These are phyloP conservation scores for Pocillopora verrucosa DNA, from an alignment of 64 coral and sea anemone genomes.

Conservation along the genomic window DNA sequence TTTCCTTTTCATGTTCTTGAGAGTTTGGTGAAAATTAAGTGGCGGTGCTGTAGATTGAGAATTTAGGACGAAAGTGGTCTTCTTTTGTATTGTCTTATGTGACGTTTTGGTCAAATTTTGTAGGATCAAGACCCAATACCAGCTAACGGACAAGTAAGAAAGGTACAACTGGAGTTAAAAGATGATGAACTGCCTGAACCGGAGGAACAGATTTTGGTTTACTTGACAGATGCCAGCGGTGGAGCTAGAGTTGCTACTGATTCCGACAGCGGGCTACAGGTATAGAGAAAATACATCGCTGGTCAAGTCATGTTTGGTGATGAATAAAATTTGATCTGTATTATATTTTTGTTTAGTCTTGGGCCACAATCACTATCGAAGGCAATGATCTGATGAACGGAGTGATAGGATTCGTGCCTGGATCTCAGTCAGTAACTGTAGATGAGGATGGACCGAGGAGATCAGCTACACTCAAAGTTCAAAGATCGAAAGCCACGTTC, in stretches of 20 bases:
- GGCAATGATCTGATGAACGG: slow-evolving; percentile 95
- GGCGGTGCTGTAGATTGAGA: too few relatives aligned
- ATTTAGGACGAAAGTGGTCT: too few relatives aligned
- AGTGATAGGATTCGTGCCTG: slow-evolving; percentile 67
- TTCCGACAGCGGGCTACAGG: slow-evolving; percentile 60
- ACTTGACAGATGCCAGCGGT: slow-evolving; percentile 61
- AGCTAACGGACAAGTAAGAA: slow-evolving; percentile 56
- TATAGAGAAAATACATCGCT: not conserved
- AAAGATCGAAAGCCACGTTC: slow-evolving; percentile 50
- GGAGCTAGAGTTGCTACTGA: slow-evolving; percentile 69
- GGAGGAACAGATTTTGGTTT: slow-evolving; percentile 81
- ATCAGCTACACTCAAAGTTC: slow-evolving; percentile 43
- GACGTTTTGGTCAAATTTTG: not conserved
- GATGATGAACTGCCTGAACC: slow-evolving; percentile 87
- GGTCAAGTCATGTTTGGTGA: not conserved
- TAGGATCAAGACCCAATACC: slow-evolving; percentile 73
- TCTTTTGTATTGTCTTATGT: not conserved
- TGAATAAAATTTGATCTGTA: not conserved
- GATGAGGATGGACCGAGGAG: slow-evolving; percentile 62
- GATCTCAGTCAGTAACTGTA: slow-evolving; percentile 68
- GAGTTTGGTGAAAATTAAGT: too few relatives aligned
- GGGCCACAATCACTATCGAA: slow-evolving; percentile 75
- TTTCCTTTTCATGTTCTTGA: not conserved
- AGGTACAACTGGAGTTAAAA: slow-evolving; percentile 63
- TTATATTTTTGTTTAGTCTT: slow-evolving; percentile 57